Conservation (phyloP, 2,113 vertebrate genomes). For the Acrocephalus arundinaceus region DNA sequence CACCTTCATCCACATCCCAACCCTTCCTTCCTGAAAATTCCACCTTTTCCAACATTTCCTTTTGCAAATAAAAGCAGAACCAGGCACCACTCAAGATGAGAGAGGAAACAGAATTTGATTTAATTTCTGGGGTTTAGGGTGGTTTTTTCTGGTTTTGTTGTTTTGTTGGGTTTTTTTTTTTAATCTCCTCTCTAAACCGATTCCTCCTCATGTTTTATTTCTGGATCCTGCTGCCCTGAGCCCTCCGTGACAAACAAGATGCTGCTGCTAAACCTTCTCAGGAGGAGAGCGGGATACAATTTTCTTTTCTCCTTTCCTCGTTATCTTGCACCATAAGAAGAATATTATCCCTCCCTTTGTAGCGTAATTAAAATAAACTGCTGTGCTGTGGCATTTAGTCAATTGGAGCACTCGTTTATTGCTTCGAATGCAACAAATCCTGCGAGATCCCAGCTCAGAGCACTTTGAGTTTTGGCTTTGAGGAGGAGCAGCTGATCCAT, state of each 20-base stretch:
- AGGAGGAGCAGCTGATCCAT: not conserved
- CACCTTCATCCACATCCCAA: not conserved
- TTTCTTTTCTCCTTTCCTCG: not conserved
- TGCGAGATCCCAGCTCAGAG: not conserved
- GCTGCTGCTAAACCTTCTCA: not conserved
- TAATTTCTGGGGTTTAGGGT: not conserved
- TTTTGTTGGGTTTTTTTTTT: not conserved
- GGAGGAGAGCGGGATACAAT: not conserved
- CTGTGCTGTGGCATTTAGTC: conserved; percentile 44
- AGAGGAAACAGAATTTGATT: not conserved
- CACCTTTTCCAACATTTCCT: not conserved
- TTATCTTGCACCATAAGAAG: conserved; percentile 9
- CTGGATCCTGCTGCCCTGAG: not conserved
- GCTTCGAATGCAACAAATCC: conserved; percentile 48
- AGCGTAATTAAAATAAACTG: conserved; percentile 64
- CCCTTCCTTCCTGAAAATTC: not conserved
- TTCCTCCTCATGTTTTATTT: not conserved
- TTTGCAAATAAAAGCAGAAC: not conserved
- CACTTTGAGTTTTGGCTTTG: not conserved
- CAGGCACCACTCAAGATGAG: not conserved
- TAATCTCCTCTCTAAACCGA: not conserved
- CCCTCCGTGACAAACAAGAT: not conserved
- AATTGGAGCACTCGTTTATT: conserved; percentile 29
- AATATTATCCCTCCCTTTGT: conserved; percentile 36
- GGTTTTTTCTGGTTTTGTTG: too few species aligned